Conservation (phyloP, 2,797 vertebrate species). For the Acanthurus leucopareius region DNA sequence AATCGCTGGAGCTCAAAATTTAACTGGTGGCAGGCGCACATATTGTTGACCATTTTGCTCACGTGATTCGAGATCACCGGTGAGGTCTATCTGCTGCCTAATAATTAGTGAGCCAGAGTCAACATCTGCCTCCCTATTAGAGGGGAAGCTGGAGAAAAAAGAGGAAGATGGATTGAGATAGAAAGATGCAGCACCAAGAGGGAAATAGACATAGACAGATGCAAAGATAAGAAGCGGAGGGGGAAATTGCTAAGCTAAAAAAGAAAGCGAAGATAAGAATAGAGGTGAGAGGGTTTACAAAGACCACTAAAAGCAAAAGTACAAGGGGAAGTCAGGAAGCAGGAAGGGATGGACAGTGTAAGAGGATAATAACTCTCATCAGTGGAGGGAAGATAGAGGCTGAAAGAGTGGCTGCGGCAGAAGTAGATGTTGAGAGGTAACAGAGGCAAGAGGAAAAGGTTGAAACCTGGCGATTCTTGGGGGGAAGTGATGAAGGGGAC, state of each 20-base stretch:
- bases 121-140: slow-evolving; percentile 71
- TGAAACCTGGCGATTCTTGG: slow-evolving; percentile 44
- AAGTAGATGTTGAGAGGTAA: slow-evolving; percentile 44
- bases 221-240: slow-evolving; percentile 28
- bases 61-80: slow-evolving; percentile 54
- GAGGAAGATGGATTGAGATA: slow-evolving; percentile 16
- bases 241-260: slow-evolving; percentile 46
- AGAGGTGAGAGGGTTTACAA: slow-evolving; percentile 41
- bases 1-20: slow-evolving; percentile 94
- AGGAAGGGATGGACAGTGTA: slow-evolving; percentile 39
- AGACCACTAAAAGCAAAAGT: slow-evolving; percentile 55
- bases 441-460: slow-evolving; percentile 31
- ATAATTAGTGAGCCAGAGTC: slow-evolving; percentile 66
- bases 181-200: slow-evolving; percentile 22
- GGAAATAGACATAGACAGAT: slow-evolving; percentile 21
- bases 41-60: slow-evolving; percentile 61
- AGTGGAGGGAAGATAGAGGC: slow-evolving; percentile 49
- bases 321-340: slow-evolving; percentile 40
- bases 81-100: slow-evolving; percentile 58
- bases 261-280: slow-evolving; percentile 25
- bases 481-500: slow-evolving; percentile 36
- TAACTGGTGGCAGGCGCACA: slow-evolving; percentile 86
- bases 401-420: slow-evolving; percentile 21
- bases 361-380: slow-evolving; percentile 71
- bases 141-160: slow-evolving; percentile 22